phyloP scores from a whole-genome alignment of 2,113 vertebrate genomes.

The Callithrix jacchus region DNA sequence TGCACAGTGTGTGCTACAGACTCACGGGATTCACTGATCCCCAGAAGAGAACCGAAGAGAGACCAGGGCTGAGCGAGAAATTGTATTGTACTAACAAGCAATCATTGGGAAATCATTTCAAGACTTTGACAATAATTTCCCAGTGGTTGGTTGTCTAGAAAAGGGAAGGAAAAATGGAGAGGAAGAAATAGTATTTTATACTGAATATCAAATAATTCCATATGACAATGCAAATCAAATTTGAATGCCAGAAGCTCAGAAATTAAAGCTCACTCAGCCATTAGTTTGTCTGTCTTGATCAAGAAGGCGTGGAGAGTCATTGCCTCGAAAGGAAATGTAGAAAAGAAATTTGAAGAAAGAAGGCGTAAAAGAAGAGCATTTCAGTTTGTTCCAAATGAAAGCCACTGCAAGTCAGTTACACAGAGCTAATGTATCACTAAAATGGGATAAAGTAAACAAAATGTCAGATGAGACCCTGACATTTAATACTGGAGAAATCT shows the following conservation, averaged over 20 bases:
- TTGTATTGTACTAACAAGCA: slow-evolving; percentile 67
- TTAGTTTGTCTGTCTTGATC: slow-evolving; percentile 69
- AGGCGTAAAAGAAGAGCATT: slow-evolving; percentile 58
- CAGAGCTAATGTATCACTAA: slow-evolving; percentile 18
- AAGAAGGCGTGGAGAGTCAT: slow-evolving; percentile 56
- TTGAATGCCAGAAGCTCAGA: slow-evolving; percentile 55
- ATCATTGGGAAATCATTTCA: slow-evolving; percentile 67
- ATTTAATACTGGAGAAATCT: slow-evolving; percentile 13
- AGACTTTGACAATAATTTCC: slow-evolving; percentile 74
- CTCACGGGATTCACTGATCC: background rate
- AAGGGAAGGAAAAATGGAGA: background rate
- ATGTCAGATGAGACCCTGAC: slow-evolving; percentile 4
- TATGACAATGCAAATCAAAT: slow-evolving; percentile 67
- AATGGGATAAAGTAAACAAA: slow-evolving; percentile 43
- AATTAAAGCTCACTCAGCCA: slow-evolving; percentile 68
- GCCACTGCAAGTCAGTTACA: background rate
- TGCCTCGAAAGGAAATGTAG: slow-evolving; percentile 42
- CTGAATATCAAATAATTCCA: slow-evolving; percentile 68
- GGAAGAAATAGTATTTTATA: slow-evolving; percentile 55
- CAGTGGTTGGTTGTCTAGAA: slow-evolving; percentile 41
- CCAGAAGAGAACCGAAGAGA: slow-evolving; percentile 10
- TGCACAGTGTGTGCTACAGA: background rate
- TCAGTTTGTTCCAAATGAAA: slow-evolving; percentile 63
- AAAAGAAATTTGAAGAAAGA: slow-evolving; percentile 55
- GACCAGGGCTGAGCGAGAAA: slow-evolving; percentile 26